Percentiles rank a stretch among this genome's conserved stretches.
Conservation (phyloP, 2,113 vertebrate genomes). For the Vanacampus margaritifer region DNA sequence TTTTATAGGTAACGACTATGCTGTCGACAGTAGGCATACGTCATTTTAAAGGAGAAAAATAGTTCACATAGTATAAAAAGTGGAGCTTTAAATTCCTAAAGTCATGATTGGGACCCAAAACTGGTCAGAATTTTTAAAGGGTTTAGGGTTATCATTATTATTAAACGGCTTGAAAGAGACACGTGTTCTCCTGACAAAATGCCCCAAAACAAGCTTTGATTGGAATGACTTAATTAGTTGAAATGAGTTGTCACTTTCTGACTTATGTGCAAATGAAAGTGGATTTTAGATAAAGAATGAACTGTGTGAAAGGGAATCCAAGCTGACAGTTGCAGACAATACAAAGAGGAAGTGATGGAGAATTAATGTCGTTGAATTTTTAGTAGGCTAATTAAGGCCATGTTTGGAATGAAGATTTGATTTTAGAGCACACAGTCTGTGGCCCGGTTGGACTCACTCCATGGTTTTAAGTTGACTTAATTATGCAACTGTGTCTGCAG, state of each 20-base stretch:
- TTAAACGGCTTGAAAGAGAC: not conserved
- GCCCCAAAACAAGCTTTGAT: slow-evolving; percentile 7
- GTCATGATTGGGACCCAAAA: too few species aligned
- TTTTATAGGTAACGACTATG: too few species aligned
- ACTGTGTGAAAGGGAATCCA: slow-evolving; percentile 3
- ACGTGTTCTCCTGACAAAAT: not conserved
- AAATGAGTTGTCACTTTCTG: slow-evolving; percentile 19
- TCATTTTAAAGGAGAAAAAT: too few species aligned
- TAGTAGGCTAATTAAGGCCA: slow-evolving; percentile 33
- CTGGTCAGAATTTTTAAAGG: too few species aligned
- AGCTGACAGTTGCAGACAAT: slow-evolving; percentile 10
- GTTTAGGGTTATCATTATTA: too few species aligned
- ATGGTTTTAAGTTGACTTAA: not conserved
- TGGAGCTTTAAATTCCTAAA: too few species aligned
- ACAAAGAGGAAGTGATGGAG: slow-evolving; percentile 6
- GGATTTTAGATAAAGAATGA: not conserved
- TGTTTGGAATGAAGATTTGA: slow-evolving; percentile 20
- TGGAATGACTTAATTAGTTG: slow-evolving; percentile 3
- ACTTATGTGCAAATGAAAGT: slow-evolving; percentile 29
- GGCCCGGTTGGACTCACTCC: not conserved
- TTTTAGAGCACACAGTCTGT: slow-evolving; percentile 12
- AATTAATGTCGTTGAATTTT: slow-evolving; percentile 25
- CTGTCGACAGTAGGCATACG: too few species aligned
- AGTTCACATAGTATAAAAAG: too few species aligned
- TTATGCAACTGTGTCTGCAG: not conserved